Conservation (phyloP, 2,888 invertebrate genomes). For the Polyploca ridens region DNA sequence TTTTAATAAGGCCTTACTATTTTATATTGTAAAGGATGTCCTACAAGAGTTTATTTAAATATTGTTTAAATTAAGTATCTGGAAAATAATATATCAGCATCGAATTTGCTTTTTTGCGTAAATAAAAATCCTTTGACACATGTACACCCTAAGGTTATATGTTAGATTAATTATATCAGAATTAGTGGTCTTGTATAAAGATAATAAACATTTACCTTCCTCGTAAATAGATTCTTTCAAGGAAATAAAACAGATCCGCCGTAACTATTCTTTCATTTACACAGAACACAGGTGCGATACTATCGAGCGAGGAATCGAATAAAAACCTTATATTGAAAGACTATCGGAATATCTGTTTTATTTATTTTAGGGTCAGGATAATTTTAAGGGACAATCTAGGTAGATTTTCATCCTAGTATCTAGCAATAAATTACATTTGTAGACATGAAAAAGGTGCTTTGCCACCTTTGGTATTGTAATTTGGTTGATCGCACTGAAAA, state of each 20-base stretch:
- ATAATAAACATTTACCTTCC: background rate
- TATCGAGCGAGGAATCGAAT: constrained; percentile 24
- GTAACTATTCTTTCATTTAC: constrained; percentile 8
- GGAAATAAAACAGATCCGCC: background rate
- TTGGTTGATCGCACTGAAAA: no score
- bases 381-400: background rate
- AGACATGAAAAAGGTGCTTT: background rate
- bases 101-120: no score
- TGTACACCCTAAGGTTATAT: background rate
- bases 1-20: background rate
- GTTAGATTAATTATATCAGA: background rate
- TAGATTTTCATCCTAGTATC: background rate
- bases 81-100: no score
- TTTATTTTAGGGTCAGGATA: background rate
- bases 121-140: no score
- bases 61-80: no score
- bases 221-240: background rate
- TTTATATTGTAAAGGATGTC: background rate
- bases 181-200: background rate
- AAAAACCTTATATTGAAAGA: constrained; percentile 30
- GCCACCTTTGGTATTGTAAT: no score
- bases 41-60: background rate
- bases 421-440: background rate
- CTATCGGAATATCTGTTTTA: background rate
- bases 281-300: background rate